Base-by-base conservation (phyloP, 2,888 invertebrate genomes). In the Ectemnius cavifrons region DNA sequence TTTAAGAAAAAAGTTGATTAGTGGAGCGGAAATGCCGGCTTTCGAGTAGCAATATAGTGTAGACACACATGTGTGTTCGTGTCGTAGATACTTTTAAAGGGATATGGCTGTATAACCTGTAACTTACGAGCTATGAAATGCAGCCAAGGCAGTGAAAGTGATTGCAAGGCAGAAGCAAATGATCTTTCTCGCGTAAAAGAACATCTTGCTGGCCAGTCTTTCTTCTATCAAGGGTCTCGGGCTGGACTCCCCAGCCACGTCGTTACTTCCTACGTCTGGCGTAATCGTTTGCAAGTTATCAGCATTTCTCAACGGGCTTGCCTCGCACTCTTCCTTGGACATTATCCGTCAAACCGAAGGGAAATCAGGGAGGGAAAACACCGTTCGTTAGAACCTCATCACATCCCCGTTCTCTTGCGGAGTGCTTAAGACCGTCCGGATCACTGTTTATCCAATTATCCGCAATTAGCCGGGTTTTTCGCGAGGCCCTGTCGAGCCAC, bases 71-170 rank as follows among this genome's bases (percentile, higher is more conserved):
- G 11, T 37, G 37, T 37, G 37, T 37, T 14, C 52, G 52, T 2
- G 23, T 23, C 23, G 52, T 52, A 14, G 14, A 16, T 4, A 14
- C 16, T 14, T 16, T 52, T 16, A 52, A 16, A 52, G 52, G 13
- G 16, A 16, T 52, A 52, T 16, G 11, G 8, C 16, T 52, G 64
- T 74, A 82, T 81, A 80, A 85, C 84, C 80, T 83, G 74, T 72
- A 77, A 92, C 94, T 93, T 92, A 95, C 96, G 94, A 92, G 87
- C 94, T 95, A 82, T 94, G 94, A 62, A 96, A 92, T 60, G 95
- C 94, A 80, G 95, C 95, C 86, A 95, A 94, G 13, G 94, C 93
- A 3, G 94, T 94, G 72, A 95, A 92, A 70, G 93, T 93, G 67
- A 95, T 90, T 67, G 94, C 93, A 78, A 94, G 90, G 84, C 94